These are phyloP conservation scores for Pogonophryne albipinna DNA, from an alignment of 2,797 vertebrate species.

Conservation along the genomic window DNA sequence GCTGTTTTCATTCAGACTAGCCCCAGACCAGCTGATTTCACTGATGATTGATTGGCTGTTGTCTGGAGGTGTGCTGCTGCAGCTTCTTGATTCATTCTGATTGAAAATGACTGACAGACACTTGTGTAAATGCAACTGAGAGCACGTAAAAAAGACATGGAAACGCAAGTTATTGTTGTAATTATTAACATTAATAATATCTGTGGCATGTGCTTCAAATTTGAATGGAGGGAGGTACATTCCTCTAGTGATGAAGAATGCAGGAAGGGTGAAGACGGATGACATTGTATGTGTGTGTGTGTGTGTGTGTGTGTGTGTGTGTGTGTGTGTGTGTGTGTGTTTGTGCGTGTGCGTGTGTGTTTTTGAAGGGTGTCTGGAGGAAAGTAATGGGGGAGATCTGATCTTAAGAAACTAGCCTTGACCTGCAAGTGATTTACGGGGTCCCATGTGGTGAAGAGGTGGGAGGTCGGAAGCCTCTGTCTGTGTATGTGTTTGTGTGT, in stretches of 20 bases:
- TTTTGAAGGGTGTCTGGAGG: conserved; percentile 9
- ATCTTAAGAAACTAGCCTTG: conserved; percentile 47
- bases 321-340: neutral
- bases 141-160: neutral
- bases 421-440: conserved; percentile 58
- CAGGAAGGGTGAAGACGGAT: neutral
- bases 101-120: neutral
- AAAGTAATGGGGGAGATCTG: conserved; percentile 29
- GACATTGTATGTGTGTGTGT: conserved; percentile 7
- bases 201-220: conserved; percentile 19
- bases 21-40: conserved; percentile 1
- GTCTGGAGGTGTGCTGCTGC: neutral
- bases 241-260: conserved; percentile 34
- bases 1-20: conserved; percentile 1
- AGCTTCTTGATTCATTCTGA: conserved; percentile 5
- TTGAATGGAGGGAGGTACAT: conserved; percentile 25
- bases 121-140: neutral
- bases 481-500: too few species aligned
- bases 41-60: conserved; percentile 26
- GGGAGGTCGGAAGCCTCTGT: conserved; percentile 21
- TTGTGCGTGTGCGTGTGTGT: neutral
- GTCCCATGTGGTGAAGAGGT: conserved; percentile 42
- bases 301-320: conserved; percentile 7
- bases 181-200: neutral
- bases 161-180: neutral